Percentiles rank a stretch among this genome's conserved stretches.
phyloP scores from a whole-genome alignment of 1,140 invertebrate species.

The Nasonia giraulti region DNA sequence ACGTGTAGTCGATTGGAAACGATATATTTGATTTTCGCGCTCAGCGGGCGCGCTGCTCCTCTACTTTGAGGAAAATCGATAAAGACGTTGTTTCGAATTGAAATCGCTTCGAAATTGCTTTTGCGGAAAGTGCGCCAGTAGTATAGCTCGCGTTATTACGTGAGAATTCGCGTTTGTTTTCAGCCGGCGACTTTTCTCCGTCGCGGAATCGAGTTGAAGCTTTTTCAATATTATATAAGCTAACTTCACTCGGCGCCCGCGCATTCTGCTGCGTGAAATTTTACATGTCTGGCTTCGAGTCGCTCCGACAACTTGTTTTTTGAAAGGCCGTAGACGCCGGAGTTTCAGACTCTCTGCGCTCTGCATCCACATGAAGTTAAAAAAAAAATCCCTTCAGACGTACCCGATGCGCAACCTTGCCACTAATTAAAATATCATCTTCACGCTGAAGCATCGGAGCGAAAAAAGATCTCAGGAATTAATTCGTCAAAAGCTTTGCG shows the following conservation, averaged over 20 bases:
- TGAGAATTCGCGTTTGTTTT: neutral
- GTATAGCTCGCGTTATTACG: constrained; percentile 7
- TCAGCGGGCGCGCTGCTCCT: neutral
- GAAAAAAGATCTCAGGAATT: constrained; percentile 13
- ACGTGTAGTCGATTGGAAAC: constrained; percentile 38
- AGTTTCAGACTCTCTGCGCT: no score
- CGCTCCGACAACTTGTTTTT: neutral
- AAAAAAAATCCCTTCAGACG: neutral
- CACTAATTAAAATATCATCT: constrained; percentile 14
- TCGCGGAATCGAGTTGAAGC: neutral
- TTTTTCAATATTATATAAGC: neutral
- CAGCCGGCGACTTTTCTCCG: no score
- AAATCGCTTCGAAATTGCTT: constrained; percentile 42
- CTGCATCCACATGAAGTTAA: no score
- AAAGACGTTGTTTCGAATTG: constrained; percentile 44
- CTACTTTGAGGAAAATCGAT: constrained; percentile 24
- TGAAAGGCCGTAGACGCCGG: no score
- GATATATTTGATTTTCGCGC: constrained; percentile 46
- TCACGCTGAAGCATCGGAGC: neutral
- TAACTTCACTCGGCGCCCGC: neutral
- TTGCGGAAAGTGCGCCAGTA: neutral
- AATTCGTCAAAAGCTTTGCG: constrained; percentile 12
- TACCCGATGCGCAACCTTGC: neutral
- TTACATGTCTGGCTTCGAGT: neutral
- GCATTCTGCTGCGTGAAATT: neutral